Evolutionary conservation across 2,113 vertebrate species (phyloP).

Genomic region (Chroicocephalus ridibundus): DNA sequence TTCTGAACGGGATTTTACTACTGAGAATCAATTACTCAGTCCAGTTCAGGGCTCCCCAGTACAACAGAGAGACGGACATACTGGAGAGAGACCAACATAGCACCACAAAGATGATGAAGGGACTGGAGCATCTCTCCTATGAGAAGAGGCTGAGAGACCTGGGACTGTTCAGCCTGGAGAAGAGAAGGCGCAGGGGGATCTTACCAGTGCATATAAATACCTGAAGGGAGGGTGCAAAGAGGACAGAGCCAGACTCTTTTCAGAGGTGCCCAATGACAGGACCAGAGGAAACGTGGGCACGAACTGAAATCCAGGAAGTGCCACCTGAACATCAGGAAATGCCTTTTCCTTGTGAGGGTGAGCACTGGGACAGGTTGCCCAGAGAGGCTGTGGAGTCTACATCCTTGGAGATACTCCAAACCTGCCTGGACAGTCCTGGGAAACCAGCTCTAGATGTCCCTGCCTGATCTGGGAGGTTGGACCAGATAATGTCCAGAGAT

Average conservation of each 20-base stretch:
- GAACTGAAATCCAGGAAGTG: neutral
- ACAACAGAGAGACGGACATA: neutral
- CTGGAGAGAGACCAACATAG: neutral
- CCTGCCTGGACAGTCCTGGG: neutral
- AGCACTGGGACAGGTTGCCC: neutral
- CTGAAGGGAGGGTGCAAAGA: neutral
- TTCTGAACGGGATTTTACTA: neutral
- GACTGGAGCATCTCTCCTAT: neutral
- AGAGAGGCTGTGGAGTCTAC: neutral
- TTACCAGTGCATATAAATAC: neutral
- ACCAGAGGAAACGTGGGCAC: neutral
- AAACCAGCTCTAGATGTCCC: neutral
- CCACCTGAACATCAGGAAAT: neutral
- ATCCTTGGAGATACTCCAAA: neutral
- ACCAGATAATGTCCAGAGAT: neutral
- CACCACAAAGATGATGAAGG: neutral
- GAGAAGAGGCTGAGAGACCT: neutral
- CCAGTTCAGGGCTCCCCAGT: neutral
- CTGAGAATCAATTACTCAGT: neutral
- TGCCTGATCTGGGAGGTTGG: neutral
- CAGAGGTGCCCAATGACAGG: neutral
- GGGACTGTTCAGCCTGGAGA: neutral
- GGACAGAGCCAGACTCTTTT: neutral
- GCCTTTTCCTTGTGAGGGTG: neutral
- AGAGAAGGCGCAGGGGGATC: neutral